Evolutionary conservation across 2,113 vertebrate genomes (phyloP).

Genomic region (Sorex fumeus): DNA sequence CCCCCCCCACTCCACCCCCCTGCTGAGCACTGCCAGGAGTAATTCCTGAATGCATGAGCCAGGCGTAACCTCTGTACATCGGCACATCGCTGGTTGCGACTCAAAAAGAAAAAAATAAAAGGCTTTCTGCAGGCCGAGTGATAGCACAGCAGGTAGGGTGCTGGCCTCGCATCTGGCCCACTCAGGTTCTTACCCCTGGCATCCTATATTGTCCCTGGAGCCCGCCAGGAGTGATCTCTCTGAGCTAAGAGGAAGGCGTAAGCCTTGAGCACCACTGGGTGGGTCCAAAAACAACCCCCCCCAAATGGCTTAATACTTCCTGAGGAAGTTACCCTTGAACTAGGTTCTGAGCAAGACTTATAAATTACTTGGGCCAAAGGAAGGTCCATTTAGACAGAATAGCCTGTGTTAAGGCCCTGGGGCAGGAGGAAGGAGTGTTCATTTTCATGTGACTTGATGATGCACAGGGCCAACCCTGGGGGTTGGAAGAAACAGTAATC

Average conservation of each 20-base stretch:
- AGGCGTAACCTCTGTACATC: too few species aligned
- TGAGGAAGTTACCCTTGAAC: slow-evolving; percentile 42
- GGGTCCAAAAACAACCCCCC: too few species aligned
- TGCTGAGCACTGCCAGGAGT: too few species aligned
- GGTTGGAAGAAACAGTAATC: neutral
- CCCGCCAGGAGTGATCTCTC: too few species aligned
- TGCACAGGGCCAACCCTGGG: neutral
- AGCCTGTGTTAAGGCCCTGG: slow-evolving; percentile 51
- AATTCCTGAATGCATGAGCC: too few species aligned
- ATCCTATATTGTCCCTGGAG: too few species aligned
- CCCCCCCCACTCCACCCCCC: too few species aligned
- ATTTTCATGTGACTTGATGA: slow-evolving; percentile 21
- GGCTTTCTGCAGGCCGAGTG: neutral
- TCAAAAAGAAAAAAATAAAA: too few species aligned
- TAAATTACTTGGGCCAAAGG: slow-evolving; percentile 44
- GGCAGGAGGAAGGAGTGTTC: slow-evolving; percentile 40
- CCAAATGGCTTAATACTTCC: neutral
- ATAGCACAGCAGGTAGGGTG: neutral
- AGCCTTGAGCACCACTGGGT: too few species aligned
- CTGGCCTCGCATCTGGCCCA: neutral
- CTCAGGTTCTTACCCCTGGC: too few species aligned
- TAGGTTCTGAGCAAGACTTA: slow-evolving; percentile 20
- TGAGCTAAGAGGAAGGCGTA: too few species aligned
- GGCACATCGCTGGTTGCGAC: too few species aligned
- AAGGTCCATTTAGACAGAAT: slow-evolving; percentile 48